Evolutionary conservation across 1,140 invertebrate genomes (phyloP), one percentile per base, ranked within the genome.

Genomic region (Drosophila obscura): DNA sequence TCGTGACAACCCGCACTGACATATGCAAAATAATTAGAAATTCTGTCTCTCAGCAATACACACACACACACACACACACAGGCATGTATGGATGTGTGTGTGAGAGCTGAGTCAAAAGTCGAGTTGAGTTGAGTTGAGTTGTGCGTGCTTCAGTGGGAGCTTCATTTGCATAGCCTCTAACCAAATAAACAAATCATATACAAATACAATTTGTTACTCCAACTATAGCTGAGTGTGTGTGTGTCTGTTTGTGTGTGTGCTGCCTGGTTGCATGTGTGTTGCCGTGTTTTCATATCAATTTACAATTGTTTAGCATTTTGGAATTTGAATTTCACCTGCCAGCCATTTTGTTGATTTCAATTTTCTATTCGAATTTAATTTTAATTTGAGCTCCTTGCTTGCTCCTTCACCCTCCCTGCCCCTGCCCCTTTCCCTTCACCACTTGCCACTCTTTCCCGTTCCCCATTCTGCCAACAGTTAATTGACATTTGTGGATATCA

Each of bases 21-120:
- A 74, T 51, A 72, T 63, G 61, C 76, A 81, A 81, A 81, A 82
- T 77, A 81, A 82, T 82, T 82, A 77, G 46, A 73, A 80, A 73
- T 71, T 16, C 67, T 68, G 57, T 11, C 41, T 35, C 43, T n/a
- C 44, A 11, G 15, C 26, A 39, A 39, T 2, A 39, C 22, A 24
- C 22, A 24, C 22, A 24, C 22, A 24, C 22, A 24, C 22, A 4
- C 22, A 4, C 22, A 2, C 22, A 22, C 2, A 22, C 2, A 22
- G 22, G 2, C 2, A 24, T 24, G 9, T 4, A 4, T 13, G 9
- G 4, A 2, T 39, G 35, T 39, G 5, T 9, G 4, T 13, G 35
- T 13, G 11, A 11, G 11, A 73, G 31, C 48, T 57, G 35, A 59
- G 59, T 56, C 26, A 59, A 53, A 64, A 63, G 55, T 51, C 48